Base-by-base conservation (phyloP, 1,140 invertebrate genomes). In the Zaprionus ghesquierei region DNA sequence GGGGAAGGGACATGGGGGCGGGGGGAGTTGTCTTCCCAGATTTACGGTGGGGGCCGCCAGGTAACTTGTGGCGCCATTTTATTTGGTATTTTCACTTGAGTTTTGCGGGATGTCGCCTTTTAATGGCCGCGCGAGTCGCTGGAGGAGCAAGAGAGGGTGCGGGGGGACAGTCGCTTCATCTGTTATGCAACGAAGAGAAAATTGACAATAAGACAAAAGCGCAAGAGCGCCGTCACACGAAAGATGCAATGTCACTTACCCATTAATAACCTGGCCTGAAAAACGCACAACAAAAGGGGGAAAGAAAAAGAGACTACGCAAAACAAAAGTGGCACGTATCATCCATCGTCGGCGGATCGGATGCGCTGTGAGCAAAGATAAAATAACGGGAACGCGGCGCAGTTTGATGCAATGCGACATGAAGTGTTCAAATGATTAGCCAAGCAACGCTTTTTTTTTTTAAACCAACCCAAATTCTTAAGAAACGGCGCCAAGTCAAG, bases 51-150 rank as follows among this genome's bases (percentile, higher is more conserved):
- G 25, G 22, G 44, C n/a, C 69, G 53, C 41, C 61, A 29, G 59
- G 25, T 35, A 33, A n/a, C 62, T 77, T 68, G 41, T 54, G 77
- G 77, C 81, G 69, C 59, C 81, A 85, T 86, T 75, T 81, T 77
- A 85, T 86, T 75, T 81, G 10, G 41, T 85, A 85, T 81, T 85
- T 85, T 85, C 81, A 85, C 81, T 81, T 81, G 64, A 64, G 69
- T 84, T 77, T 79, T 65, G 79, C 58, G 65, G 65, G 50, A 55
- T 64, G 60, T 44, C 23, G 29, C 50, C 51, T 58, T 69, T 60
- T 84, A 79, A 84, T 79, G 38, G 80, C 60, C 8, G 58, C n/a
- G 60, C 1, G 22, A 56, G 54, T 9, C 18, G 18, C n/a, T 6
- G n/a, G 12, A n/a, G 12, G 3, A 49, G 20, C 0, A 10, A 12